Evolutionary conservation across 2,113 vertebrate genomes (phyloP).

Genomic region (human): GRCh38 chr13:65080001-65080500

Average conservation of each 20-base stretch:
- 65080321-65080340: background rate
- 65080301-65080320: background rate
- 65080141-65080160: background rate
- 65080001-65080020: background rate
- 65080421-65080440: background rate
- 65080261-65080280: background rate
- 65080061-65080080: background rate
- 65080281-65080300: background rate
- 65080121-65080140: background rate
- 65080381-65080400: background rate
- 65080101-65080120: background rate
- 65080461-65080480: background rate
- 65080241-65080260: background rate
- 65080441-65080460: background rate
- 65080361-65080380: background rate
- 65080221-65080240: background rate
- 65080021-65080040: background rate
- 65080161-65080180: background rate
- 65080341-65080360: background rate
- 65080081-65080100: slow-evolving; percentile 44
- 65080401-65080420: background rate
- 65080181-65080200: background rate
- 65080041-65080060: slow-evolving; percentile 21
- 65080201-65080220: background rate
- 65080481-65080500: background rate